These are phyloP conservation scores for Plebejus anna DNA, from an alignment of 2,888 invertebrate genomes.

Conservation along the genomic window DNA sequence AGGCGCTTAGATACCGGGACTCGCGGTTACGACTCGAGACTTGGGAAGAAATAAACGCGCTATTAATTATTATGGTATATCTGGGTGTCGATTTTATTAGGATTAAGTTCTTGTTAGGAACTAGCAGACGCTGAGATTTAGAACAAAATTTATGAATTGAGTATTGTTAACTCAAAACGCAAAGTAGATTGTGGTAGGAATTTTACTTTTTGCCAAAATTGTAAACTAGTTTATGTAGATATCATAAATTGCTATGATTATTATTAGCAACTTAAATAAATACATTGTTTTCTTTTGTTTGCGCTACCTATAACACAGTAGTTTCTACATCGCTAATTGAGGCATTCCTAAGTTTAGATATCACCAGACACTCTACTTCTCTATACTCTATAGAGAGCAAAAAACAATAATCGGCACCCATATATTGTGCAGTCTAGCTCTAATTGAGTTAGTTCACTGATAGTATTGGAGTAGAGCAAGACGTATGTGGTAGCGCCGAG, in stretches of 20 bases:
- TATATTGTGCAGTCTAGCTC: background rate
- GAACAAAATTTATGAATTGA: too few relatives aligned
- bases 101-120: background rate
- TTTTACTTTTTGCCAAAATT: too few relatives aligned
- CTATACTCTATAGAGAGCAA: background rate
- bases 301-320: too few relatives aligned
- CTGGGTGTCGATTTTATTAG: background rate
- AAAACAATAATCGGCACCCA: background rate
- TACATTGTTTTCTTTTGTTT: too few relatives aligned
- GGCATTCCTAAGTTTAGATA: too few relatives aligned
- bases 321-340: too few relatives aligned
- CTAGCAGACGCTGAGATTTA: conserved; percentile 9
- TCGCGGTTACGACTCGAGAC: conserved; percentile 18
- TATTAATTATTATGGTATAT: background rate
- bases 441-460: conserved; percentile 20
- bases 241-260: too few relatives aligned
- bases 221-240: too few relatives aligned
- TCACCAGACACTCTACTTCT: too few relatives aligned
- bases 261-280: too few relatives aligned
- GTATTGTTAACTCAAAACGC: too few relatives aligned
- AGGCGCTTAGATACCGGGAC: conserved; percentile 22
- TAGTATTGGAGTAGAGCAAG: background rate
- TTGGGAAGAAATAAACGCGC: background rate
- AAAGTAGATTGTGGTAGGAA: too few relatives aligned
- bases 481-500: background rate